Evolutionary conservation across 1,140 invertebrate genomes (phyloP).

Genomic region (Phocides pigmalion): DNA sequence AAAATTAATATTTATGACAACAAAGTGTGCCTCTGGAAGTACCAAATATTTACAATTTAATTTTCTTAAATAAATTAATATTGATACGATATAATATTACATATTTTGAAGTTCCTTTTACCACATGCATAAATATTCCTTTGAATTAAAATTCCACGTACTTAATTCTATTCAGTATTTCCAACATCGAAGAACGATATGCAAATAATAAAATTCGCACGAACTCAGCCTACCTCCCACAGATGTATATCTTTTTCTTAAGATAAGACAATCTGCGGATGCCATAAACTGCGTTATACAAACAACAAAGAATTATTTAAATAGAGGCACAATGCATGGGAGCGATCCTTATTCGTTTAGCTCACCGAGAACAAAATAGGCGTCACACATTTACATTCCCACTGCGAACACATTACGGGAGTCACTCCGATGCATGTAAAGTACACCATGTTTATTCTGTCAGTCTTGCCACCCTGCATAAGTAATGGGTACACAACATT

Average conservation of each 20-base stretch:
- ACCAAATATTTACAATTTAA: too few relatives aligned
- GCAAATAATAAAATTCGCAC: background rate
- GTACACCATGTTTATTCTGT: constrained; percentile 78
- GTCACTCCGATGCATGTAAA: constrained; percentile 80
- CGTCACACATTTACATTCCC: constrained; percentile 72
- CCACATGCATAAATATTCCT: too few relatives aligned
- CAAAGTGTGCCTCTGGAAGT: too few relatives aligned
- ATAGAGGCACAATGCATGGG: constrained; percentile 37
- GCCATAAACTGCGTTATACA: constrained; percentile 41
- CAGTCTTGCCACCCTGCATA: constrained; percentile 72
- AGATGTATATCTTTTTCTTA: constrained; percentile 21
- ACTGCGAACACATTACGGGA: constrained; percentile 77
- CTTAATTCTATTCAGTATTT: background rate
- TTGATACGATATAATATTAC: too few relatives aligned
- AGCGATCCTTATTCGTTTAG: constrained; percentile 48
- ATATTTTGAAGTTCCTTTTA: too few relatives aligned
- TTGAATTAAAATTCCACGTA: background rate
- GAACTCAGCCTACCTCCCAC: background rate
- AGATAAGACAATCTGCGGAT: constrained; percentile 37
- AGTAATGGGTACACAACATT: constrained; percentile 57
- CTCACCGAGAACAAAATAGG: constrained; percentile 61
- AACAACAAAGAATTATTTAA: constrained; percentile 30
- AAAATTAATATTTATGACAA: too few relatives aligned
- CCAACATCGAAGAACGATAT: background rate
- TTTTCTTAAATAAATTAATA: too few relatives aligned